phyloP scores from a whole-genome alignment of 1,140 invertebrate species.

The Zaprionus ornatus region DNA sequence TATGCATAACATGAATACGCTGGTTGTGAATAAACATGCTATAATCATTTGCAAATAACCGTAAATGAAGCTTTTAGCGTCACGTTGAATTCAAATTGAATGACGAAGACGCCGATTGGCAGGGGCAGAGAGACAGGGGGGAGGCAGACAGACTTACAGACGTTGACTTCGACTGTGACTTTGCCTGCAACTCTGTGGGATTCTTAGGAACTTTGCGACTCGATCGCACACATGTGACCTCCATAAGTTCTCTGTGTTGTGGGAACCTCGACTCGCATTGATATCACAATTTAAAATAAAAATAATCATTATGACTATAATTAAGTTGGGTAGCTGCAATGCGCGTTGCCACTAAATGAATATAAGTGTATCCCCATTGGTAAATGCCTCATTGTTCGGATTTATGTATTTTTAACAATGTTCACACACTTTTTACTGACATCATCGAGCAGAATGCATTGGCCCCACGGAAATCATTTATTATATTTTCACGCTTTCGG shows the following conservation, averaged over 20 bases:
- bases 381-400: conserved; percentile 19
- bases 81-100: conserved; percentile 50
- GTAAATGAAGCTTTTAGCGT: conserved; percentile 64
- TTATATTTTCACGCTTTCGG: conserved; percentile 29
- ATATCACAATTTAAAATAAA: conserved; percentile 55
- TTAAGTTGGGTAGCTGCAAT: conserved; percentile 9
- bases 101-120: conserved; percentile 5
- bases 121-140: neutral
- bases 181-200: neutral
- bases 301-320: conserved; percentile 51
- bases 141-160: neutral
- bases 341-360: conserved; percentile 2
- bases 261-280: conserved; percentile 57
- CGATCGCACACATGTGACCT: conserved; percentile 61
- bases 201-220: conserved; percentile 43
- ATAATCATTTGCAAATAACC: conserved; percentile 69
- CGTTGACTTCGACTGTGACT: conserved; percentile 2
- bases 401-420: conserved; percentile 40
- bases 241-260: conserved; percentile 37
- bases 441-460: conserved; percentile 35
- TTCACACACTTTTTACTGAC: conserved; percentile 35
- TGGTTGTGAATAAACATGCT: conserved; percentile 30
- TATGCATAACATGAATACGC: conserved; percentile 23
- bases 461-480: conserved; percentile 33
- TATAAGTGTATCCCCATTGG: conserved; percentile 1